phyloP scores from a whole-genome alignment of 2,113 vertebrate genomes.

The Anhinga anhinga region DNA sequence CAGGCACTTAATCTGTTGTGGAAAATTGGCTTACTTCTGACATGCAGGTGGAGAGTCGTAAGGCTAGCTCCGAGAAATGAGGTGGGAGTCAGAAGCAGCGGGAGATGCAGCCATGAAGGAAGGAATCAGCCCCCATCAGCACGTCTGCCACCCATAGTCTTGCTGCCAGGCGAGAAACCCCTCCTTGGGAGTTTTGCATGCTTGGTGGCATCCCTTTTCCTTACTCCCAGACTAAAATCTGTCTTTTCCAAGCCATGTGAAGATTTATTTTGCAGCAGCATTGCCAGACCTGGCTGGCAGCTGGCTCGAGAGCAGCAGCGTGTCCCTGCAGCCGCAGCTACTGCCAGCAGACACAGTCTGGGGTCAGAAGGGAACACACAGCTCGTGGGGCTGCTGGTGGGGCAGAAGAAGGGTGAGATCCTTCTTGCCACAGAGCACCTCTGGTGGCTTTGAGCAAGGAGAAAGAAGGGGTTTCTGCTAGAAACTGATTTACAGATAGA shows the following conservation, averaged over 20 bases:
- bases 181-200: neutral
- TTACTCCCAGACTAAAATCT: neutral
- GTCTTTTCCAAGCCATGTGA: neutral
- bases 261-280: neutral
- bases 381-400: neutral
- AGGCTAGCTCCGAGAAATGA: neutral
- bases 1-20: neutral
- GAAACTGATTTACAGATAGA: neutral
- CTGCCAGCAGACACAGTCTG: neutral
- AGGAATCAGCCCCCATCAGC: neutral
- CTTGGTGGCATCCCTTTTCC: neutral
- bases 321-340: neutral
- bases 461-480: neutral
- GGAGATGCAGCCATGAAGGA: neutral
- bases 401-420: neutral
- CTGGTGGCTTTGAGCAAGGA: neutral
- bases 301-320: neutral
- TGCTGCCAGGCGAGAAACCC: neutral
- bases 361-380: neutral
- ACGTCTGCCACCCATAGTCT: neutral
- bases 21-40: conserved; percentile 17
- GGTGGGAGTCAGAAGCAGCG: neutral
- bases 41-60: neutral
- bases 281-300: neutral
- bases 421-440: neutral